Base-by-base conservation (phyloP, 2,113 vertebrate genomes). In the Xerus inauris region DNA sequence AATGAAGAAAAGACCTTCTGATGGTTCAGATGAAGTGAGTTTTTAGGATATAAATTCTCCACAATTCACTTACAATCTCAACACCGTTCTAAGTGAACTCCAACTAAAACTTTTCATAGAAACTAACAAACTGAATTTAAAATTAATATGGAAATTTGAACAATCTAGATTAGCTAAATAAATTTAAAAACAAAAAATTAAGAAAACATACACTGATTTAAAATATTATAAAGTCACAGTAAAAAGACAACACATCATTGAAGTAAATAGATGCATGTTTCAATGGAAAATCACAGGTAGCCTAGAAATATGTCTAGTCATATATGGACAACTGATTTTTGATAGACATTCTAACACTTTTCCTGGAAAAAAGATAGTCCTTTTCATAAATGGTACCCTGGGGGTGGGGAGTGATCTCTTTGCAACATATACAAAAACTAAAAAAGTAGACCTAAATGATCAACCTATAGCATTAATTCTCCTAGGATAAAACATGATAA, bases 291-390 rank as follows among this genome's bases (percentile, higher is more conserved):
- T 32, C 6, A 45, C 2, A 54, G 17, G 62, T 3, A 77, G 6
- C 30, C 9, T 30, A 69, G 19, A 94, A 26, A 72, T 57, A 65
- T 17, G 38, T 40, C 8, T 8, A 32, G 4, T 54, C 12, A 57
- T 6, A 62, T 24, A 71, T 30, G 9, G 10, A 14, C 11, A 40
- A 67, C 1, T 69, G 13, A 75, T 17, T 71, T 72, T 42, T 71
- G n/a, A 59, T 11, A 28, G 7, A 69, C 5, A 14, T 3, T 0
- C 1, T 30, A 64, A 65, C 11, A 76, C 0, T 47, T 64, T 35
- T 65, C 38, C 5, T 28, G n/a, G 26, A 6, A 47, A 64, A 79
- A 57, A 65, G 20, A 8, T 40, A n/a, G 7, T 20, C 30, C 49
- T 64, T 65, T 6, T 4, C 40, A 62, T 24, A 67, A 54, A 57